Percentiles rank a stretch among this genome's conserved stretches.
These are phyloP conservation scores for Brienomyrus longianalis DNA, from an alignment of 2,113 vertebrate genomes.

Conservation along the genomic window DNA sequence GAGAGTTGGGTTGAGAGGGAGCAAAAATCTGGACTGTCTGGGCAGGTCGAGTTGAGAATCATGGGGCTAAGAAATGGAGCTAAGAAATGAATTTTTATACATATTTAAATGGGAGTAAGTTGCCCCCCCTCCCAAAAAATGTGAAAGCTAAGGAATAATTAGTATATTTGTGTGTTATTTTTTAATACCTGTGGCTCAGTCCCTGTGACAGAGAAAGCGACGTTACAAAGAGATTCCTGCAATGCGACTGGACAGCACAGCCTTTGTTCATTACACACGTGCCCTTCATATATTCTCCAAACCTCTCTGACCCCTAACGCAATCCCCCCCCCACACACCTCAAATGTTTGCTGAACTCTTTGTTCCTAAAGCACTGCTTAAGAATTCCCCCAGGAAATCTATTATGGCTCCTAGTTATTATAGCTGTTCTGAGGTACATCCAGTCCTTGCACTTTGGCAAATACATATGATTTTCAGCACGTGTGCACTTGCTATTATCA, in stretches of 20 bases:
- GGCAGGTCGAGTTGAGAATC: background rate
- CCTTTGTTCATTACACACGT: background rate
- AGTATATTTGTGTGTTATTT: background rate
- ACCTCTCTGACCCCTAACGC: background rate
- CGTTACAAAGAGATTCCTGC: background rate
- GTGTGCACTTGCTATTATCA: background rate
- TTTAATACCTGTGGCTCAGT: background rate
- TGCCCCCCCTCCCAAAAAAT: background rate
- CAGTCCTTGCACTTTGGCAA: background rate
- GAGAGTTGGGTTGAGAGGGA: background rate
- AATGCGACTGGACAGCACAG: background rate
- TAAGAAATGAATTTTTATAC: background rate
- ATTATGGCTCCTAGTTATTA: background rate
- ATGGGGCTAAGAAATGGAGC: background rate
- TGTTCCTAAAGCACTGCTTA: constrained; percentile 1
- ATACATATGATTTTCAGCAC: background rate
- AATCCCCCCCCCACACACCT: background rate
- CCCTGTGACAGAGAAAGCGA: background rate
- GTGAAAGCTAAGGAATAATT: background rate
- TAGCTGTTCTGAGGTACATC: background rate
- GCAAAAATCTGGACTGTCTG: background rate
- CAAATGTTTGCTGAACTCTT: background rate
- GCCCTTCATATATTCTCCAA: background rate
- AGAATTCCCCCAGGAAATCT: background rate
- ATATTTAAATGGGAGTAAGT: background rate